Evolutionary conservation across 1,140 invertebrate species (phyloP), one percentile per base, ranked within the genome.

Genomic region (Bombus soroeensis): DNA sequence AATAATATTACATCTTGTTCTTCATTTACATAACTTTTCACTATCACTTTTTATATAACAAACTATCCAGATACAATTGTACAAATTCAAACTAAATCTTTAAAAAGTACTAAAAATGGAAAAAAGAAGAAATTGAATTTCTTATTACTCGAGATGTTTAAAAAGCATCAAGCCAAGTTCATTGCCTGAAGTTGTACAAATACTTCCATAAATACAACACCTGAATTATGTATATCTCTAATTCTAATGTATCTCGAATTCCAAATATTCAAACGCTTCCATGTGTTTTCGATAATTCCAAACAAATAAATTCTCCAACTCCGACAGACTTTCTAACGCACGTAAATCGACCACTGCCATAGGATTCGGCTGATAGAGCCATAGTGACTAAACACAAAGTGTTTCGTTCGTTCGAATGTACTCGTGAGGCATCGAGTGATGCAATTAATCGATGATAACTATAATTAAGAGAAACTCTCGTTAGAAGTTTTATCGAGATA

Each of bases 381-480:
- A 77, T 32, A 6, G 47, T 22, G n/a, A 25, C 9, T 53, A 10
- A 22, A 72, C 32, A 13, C n/a, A 32, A 75, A 76, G 28, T 39
- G 43, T 66, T 32, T 81, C 41, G n/a, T 22, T 76, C 39, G 32
- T n/a, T 39, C 18, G 2, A 15, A 15, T 32, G 32, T 12, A 72
- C 5, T 25, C 10, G 22, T 8, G 4, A 15, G 43, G n/a, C 22
- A 57, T 87, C 85, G 72, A 84, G 64, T 85, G 78, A 85, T 68
- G 37, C 47, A 78, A 89, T 91, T 87, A 88, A 89, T 86, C 74
- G 76, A 79, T 86, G 80, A 87, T 87, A 87, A 90, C 88, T 88
- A 86, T 88, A 91, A 90, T 88, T 86, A 91, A 39, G 84, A 88
- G 88, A 91, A 89, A 90, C 80, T 85, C 53, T 81, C 68, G 15